Evolutionary conservation across 2,113 vertebrate species (phyloP), one percentile per base, ranked within the genome.

Genomic region (Crotalus viridis): DNA sequence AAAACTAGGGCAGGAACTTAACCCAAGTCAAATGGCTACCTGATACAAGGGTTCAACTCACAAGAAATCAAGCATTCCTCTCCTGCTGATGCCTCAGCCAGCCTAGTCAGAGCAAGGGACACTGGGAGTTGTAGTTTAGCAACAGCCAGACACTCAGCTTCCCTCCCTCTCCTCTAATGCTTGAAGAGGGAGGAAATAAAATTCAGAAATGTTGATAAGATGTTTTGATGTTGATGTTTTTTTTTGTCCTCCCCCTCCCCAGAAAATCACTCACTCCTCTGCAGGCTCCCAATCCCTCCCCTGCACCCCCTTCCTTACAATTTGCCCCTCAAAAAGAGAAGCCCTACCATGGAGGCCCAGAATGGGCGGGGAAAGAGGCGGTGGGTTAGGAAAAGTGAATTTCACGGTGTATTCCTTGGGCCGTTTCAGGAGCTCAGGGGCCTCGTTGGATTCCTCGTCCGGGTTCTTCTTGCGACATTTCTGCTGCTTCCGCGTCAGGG

Each of bases 331-430:
- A 10, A 28, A 51, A 51, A 24, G 21, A 4, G 0, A 12, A 9
- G 13, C 5, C 91, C 97, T 96, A 99, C 98, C 97, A 5, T 99
- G 98, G 19, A 99, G 97, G 10, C 99, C 99, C 88, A 99, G 97
- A 57, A 99, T 98, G 0, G 98, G 99, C 0, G 99, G 99, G 6
- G 98, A 99, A 24, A 99, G 98, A 0, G 98, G 98, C 0, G 99
- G 98, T 0, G 99, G 99, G 96, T 99, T 95, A 0, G 99, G 98
- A 96, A 99, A 99, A 19, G 99, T 99, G 95, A 99, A 99, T 95
- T 99, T 99, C 87, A 99, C 99, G 0, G 98, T 99, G 96, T 99
- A 99, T 87, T 99, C 98, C 94, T 96, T 98, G 2, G 99, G 98
- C 59, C 98, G 98, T 97, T 98, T 99, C 59, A 99, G 97, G 51